Evolutionary conservation across 1,140 invertebrate genomes (phyloP).

Genomic region (Drosophila biarmipes): DNA sequence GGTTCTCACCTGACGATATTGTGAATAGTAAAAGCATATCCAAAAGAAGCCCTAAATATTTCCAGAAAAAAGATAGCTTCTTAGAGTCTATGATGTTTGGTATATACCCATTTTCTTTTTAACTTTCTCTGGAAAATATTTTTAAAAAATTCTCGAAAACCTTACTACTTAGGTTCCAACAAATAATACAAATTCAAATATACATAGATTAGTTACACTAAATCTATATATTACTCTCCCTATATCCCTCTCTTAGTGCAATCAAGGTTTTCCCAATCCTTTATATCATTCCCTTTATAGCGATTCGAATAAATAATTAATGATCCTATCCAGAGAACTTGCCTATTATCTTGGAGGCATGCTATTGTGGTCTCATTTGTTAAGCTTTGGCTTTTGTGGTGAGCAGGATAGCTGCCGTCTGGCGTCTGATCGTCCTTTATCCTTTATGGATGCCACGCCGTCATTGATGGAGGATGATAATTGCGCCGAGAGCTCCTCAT

Average conservation of each 20-base stretch:
- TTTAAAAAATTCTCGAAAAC: too few relatives aligned
- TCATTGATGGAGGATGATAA: constrained; percentile 64
- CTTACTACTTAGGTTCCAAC: too few relatives aligned
- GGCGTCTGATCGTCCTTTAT: constrained; percentile 44
- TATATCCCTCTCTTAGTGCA: too few relatives aligned
- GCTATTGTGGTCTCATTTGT: constrained; percentile 35
- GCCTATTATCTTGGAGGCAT: constrained; percentile 28
- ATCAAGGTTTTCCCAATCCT: neutral
- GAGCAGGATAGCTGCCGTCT: constrained; percentile 55
- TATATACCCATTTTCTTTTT: too few relatives aligned
- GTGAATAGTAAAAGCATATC: too few relatives aligned
- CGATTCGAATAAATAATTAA: neutral
- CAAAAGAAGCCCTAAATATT: too few relatives aligned
- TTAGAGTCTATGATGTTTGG: too few relatives aligned
- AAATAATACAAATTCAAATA: too few relatives aligned
- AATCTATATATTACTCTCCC: too few relatives aligned
- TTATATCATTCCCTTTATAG: neutral
- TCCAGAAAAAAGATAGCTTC: too few relatives aligned
- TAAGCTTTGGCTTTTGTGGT: constrained; percentile 30
- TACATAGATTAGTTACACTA: too few relatives aligned
- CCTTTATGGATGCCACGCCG: constrained; percentile 19
- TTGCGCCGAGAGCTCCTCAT: constrained; percentile 44
- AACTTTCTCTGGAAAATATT: too few relatives aligned
- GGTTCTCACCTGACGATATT: neutral
- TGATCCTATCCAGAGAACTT: neutral